These are phyloP conservation scores for Hemicentrotus pulcherrimus DNA, from an alignment of 35 echinoderm and acorn worm genomes.

Conservation along the genomic window DNA sequence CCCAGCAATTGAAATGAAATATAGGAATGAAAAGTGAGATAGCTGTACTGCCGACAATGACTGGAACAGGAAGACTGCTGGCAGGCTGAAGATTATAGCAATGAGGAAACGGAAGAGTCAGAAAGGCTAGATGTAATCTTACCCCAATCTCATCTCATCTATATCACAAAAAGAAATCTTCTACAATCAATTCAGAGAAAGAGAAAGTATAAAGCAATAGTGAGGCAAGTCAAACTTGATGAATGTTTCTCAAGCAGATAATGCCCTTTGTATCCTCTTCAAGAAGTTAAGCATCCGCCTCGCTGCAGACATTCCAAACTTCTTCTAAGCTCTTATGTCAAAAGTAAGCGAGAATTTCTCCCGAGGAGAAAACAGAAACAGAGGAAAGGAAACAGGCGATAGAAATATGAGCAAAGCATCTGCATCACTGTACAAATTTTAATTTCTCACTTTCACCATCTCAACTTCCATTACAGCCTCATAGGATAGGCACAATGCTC, in stretches of 20 bases:
- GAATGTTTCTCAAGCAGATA: not conserved
- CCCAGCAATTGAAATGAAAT: not conserved
- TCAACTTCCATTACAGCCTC: not conserved
- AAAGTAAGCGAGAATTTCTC: not conserved
- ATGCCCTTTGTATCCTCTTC: not conserved
- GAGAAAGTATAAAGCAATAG: not conserved
- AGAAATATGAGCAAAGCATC: conserved; percentile 16
- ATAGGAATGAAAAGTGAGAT: not conserved
- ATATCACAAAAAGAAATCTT: not conserved
- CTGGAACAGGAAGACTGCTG: not conserved
- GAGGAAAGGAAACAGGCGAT: conserved; percentile 14
- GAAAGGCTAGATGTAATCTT: not conserved
- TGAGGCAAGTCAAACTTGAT: not conserved
- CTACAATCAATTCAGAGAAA: not conserved
- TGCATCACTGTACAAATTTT: conserved; percentile 32
- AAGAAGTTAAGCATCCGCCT: not conserved
- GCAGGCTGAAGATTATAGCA: not conserved
- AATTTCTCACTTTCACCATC: conserved; percentile 24
- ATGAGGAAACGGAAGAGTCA: not conserved
- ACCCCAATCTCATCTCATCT: not conserved
- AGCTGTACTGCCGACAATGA: not conserved
- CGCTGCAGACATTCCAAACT: not conserved
- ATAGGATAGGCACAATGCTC: not conserved
- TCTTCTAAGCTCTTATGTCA: not conserved
- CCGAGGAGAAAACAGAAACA: not conserved